phyloP scores from a whole-genome alignment of 1,140 invertebrate species.

The Atta texana region DNA sequence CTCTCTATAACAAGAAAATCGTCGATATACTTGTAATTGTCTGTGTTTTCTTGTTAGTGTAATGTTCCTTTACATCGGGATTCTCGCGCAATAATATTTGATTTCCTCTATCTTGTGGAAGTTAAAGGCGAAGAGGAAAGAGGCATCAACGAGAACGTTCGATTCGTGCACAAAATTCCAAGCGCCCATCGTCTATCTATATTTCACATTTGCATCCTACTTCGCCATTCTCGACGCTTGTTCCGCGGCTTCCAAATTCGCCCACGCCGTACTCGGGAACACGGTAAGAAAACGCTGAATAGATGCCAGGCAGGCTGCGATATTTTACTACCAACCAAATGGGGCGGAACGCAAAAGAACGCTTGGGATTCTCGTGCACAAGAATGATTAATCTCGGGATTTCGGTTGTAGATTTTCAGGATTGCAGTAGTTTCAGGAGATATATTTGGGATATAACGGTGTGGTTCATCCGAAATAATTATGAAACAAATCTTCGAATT shows the following conservation, averaged over 20 bases:
- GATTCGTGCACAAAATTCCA: not conserved
- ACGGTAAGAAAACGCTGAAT: slow-evolving; percentile 37
- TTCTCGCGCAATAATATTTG: slow-evolving; percentile 29
- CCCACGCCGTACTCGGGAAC: slow-evolving; percentile 35
- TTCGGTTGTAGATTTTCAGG: not conserved
- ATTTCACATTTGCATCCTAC: slow-evolving; percentile 30
- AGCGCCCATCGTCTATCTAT: slow-evolving; percentile 9
- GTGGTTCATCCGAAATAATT: not conserved
- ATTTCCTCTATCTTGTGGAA: not conserved
- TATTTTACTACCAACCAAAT: slow-evolving; percentile 37
- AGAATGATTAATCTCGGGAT: slow-evolving; percentile 37
- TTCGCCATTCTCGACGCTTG: not conserved
- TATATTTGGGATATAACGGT: not conserved
- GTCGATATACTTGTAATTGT: not conserved
- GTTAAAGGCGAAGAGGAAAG: not conserved
- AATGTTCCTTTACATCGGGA: not conserved
- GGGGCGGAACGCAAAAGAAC: slow-evolving; percentile 9
- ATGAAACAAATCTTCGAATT: not conserved
- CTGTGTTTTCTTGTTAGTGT: not conserved
- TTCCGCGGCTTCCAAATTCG: slow-evolving; percentile 24
- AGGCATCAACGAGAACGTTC: slow-evolving; percentile 4
- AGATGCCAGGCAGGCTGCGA: slow-evolving; percentile 36
- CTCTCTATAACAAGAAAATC: not conserved
- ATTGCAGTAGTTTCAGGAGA: not conserved
- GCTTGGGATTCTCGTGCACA: not conserved